phyloP scores from a whole-genome alignment of 30 jellyfish, hydroid and myxozoan species.

The Aurelia coerulea region DNA sequence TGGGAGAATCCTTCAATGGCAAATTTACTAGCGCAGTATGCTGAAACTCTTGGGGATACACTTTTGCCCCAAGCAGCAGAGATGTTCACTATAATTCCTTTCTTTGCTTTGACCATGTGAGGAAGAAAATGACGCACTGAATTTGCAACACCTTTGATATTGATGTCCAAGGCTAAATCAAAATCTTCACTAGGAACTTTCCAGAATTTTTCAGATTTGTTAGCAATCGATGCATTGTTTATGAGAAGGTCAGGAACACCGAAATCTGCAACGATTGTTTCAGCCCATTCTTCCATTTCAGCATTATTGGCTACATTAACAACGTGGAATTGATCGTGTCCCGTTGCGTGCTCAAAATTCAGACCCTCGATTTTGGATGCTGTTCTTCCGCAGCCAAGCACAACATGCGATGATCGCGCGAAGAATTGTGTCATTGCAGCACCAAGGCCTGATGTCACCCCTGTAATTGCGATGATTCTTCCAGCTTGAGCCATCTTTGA shows the following conservation, averaged over 20 bases:
- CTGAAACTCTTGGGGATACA: slow-evolving; percentile 62
- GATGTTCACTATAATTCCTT: slow-evolving; percentile 68
- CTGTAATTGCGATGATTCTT: slow-evolving; percentile 63
- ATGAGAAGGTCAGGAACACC: slow-evolving; percentile 72
- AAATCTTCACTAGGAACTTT: slow-evolving; percentile 61
- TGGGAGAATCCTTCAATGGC: slow-evolving; percentile 79
- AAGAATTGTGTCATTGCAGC: slow-evolving; percentile 67
- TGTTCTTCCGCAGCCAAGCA: slow-evolving; percentile 82
- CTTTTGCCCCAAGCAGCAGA: slow-evolving; percentile 81
- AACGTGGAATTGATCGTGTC: slow-evolving; percentile 46
- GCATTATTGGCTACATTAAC: slow-evolving; percentile 33
- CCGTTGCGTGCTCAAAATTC: slow-evolving; percentile 19
- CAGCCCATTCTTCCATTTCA: slow-evolving; percentile 64
- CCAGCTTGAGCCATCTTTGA: slow-evolving; percentile 11
- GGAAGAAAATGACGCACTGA: slow-evolving; percentile 65
- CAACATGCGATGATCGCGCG: slow-evolving; percentile 57
- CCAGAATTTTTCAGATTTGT: slow-evolving; percentile 56
- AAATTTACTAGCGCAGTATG: slow-evolving; percentile 79
- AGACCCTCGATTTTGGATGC: slow-evolving; percentile 33
- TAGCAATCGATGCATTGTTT: slow-evolving; percentile 70
- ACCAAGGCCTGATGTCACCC: slow-evolving; percentile 83
- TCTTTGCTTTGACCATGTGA: slow-evolving; percentile 63
- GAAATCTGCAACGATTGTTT: slow-evolving; percentile 21
- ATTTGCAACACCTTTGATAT: slow-evolving; percentile 67
- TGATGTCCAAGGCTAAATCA: slow-evolving; percentile 64